phyloP scores from a whole-genome alignment of 1,140 invertebrate genomes.

The Pseudachorutes palmiensis region DNA sequence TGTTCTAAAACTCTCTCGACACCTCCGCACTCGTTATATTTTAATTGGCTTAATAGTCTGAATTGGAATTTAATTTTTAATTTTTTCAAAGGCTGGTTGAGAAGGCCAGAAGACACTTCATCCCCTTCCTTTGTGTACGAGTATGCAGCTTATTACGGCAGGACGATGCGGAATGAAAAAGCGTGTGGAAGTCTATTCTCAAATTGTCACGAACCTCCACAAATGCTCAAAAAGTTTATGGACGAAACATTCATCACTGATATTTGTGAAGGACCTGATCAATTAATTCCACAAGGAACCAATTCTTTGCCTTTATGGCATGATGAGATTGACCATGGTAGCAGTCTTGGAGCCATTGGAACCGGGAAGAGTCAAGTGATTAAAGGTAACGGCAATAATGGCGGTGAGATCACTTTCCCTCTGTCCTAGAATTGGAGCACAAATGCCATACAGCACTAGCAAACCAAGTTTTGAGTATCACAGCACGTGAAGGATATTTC shows the following conservation, averaged over 20 bases:
- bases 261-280: constrained; percentile 22
- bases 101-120: constrained; percentile 9
- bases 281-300: constrained; percentile 4
- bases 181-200: constrained; percentile 22
- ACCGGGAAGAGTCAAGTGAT: not conserved
- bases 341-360: not conserved
- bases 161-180: constrained; percentile 1
- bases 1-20: too few species aligned
- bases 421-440: not conserved
- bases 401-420: not conserved
- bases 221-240: constrained; percentile 19
- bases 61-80: constrained; percentile 4
- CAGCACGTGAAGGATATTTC: too few species aligned
- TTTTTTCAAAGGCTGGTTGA: not conserved
- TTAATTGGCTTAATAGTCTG: constrained; percentile 9
- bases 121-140: constrained; percentile 24
- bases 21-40: not conserved
- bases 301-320: not conserved
- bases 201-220: constrained; percentile 15
- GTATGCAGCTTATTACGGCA: constrained; percentile 25
- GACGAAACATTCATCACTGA: constrained; percentile 19
- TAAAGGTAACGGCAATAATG: not conserved
- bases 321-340: not conserved
- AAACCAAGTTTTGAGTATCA: too few species aligned
- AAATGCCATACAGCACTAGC: too few species aligned